These are phyloP conservation scores for Andinoacara biseriatus DNA, from an alignment of 2,113 vertebrate species.

Conservation along the genomic window DNA sequence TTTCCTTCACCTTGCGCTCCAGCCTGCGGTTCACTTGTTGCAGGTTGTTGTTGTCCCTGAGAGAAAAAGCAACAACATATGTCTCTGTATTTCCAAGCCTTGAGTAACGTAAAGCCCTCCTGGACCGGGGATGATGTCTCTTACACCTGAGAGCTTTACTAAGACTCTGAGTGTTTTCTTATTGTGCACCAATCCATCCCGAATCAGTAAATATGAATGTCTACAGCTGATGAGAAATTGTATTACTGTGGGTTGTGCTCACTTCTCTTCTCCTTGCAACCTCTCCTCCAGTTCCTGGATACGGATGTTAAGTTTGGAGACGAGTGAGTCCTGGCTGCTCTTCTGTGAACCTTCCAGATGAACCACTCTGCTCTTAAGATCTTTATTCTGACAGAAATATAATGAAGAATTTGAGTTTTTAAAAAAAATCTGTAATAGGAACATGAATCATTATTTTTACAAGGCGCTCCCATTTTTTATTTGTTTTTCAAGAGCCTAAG, in stretches of 20 bases:
- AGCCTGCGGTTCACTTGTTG: slow-evolving; percentile 91
- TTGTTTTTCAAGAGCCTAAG: neutral
- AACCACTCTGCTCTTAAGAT: slow-evolving; percentile 88
- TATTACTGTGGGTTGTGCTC: neutral
- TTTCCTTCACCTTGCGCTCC: slow-evolving; percentile 94
- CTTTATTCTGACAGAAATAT: slow-evolving; percentile 85
- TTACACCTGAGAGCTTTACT: neutral
- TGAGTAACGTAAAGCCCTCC: slow-evolving; percentile 55
- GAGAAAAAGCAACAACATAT: slow-evolving; percentile 27
- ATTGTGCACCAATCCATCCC: neutral
- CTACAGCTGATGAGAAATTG: neutral
- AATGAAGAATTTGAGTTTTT: neutral
- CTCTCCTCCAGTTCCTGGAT: slow-evolving; percentile 90
- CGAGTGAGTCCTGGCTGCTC: slow-evolving; percentile 88
- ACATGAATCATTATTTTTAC: neutral
- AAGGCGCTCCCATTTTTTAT: too few species aligned
- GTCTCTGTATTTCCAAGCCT: slow-evolving; percentile 10
- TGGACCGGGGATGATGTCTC: slow-evolving; percentile 15
- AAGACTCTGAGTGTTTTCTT: neutral
- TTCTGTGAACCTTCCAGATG: slow-evolving; percentile 91
- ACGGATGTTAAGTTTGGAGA: slow-evolving; percentile 88
- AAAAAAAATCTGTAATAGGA: neutral
- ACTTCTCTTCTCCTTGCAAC: slow-evolving; percentile 91
- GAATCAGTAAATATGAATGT: neutral
- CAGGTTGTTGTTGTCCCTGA: slow-evolving; percentile 89